A percentile compares a stretch with the other conserved stretches of the same genome.
Evolutionary conservation across 2,888 invertebrate genomes (phyloP).

Genomic region (Patella depressa): DNA sequence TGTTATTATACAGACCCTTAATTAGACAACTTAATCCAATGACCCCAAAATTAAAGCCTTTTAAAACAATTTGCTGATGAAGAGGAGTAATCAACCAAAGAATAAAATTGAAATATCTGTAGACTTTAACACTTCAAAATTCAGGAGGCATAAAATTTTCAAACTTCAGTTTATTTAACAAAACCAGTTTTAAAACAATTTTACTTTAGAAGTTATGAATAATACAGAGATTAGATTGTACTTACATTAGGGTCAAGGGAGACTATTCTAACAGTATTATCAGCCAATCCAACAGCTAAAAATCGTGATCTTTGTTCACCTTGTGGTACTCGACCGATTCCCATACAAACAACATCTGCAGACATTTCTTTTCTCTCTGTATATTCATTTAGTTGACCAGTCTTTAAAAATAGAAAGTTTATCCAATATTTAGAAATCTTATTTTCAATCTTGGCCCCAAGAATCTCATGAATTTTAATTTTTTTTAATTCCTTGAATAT

Average conservation of each 20-base stretch:
- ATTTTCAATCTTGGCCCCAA: neutral
- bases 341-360: conserved; percentile 98
- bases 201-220: no score
- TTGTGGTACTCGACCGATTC: conserved; percentile 91
- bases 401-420: conserved; percentile 75
- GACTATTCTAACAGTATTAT: conserved; percentile 97
- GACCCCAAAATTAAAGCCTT: no score
- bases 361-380: conserved; percentile 97
- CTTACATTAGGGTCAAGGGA: conserved; percentile 92
- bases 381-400: conserved; percentile 97
- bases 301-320: conserved; percentile 97
- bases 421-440: neutral
- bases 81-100: no score
- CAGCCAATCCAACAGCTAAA: conserved; percentile 93
- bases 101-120: no score
- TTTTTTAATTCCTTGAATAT: neutral
- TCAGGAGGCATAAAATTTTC: no score
- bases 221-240: conserved; percentile 32
- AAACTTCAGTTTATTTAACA: no score
- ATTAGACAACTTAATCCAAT: no score
- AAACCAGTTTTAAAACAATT: no score
- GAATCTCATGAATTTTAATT: neutral
- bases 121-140: no score
- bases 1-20: no score
- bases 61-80: no score